phyloP scores from a whole-genome alignment of 2,888 invertebrate genomes.

The Erpobdella octoculata region DNA sequence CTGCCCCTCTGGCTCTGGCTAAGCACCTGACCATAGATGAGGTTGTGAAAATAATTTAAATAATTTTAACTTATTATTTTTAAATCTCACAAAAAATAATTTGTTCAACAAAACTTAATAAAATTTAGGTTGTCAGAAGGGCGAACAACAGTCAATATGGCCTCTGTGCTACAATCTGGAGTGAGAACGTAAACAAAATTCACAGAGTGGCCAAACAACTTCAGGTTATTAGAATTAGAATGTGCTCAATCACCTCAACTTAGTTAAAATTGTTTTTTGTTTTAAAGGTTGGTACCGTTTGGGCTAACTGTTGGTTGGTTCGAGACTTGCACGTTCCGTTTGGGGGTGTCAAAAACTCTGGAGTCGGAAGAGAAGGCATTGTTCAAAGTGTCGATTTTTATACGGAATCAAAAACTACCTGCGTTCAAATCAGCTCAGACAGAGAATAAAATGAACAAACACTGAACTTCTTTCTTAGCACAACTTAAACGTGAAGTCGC shows the following conservation, averaged over 20 bases:
- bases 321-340: constrained; percentile 57
- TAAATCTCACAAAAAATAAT: too few relatives aligned
- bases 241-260: not conserved
- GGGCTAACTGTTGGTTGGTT: constrained; percentile 58
- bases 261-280: not conserved
- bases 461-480: too few relatives aligned
- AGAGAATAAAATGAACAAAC: too few relatives aligned
- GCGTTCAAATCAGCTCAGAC: constrained; percentile 36
- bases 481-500: too few relatives aligned
- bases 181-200: constrained; percentile 50
- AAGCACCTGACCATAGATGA: too few relatives aligned
- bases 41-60: too few relatives aligned
- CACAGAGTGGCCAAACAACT: constrained; percentile 54
- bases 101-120: too few relatives aligned
- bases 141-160: constrained; percentile 56
- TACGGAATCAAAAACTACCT: constrained; percentile 56
- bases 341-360: constrained; percentile 57
- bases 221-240: constrained; percentile 46
- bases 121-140: constrained; percentile 51
- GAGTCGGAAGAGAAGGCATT: constrained; percentile 56
- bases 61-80: too few relatives aligned
- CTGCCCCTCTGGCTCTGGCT: too few relatives aligned
- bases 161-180: constrained; percentile 56
- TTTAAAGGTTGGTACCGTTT: constrained; percentile 56
- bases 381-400: constrained; percentile 56